Evolutionary conservation across 2,888 invertebrate species (phyloP).

Genomic region (Leptothorax acervorum): DNA sequence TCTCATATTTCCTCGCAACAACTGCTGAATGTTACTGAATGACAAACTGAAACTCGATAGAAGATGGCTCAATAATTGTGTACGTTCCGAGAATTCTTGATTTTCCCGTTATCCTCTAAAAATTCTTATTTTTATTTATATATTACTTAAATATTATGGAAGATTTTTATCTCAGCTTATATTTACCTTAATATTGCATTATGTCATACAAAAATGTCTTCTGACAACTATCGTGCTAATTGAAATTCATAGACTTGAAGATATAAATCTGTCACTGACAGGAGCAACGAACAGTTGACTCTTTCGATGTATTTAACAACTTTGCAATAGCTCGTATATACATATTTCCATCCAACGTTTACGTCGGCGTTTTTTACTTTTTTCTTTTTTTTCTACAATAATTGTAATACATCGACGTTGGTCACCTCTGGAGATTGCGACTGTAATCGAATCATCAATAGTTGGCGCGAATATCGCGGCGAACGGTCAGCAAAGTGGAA

Average conservation of each 20-base stretch:
- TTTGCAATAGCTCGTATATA: background rate
- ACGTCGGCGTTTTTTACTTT: background rate
- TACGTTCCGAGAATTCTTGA: background rate
- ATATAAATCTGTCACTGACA: background rate
- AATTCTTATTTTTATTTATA: background rate
- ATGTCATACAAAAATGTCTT: background rate
- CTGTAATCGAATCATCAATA: constrained; percentile 47
- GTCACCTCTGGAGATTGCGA: background rate
- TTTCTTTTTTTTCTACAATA: background rate
- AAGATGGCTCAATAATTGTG: background rate
- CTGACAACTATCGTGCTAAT: background rate
- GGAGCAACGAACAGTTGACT: background rate
- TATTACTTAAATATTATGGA: background rate
- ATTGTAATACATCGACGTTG: constrained; percentile 12
- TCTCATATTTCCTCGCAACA: background rate
- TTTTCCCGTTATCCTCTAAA: background rate
- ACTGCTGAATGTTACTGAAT: background rate
- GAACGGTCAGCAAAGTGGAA: constrained; percentile 45
- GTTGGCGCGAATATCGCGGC: constrained; percentile 19
- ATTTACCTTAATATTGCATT: background rate
- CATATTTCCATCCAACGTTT: background rate
- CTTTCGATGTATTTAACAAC: background rate
- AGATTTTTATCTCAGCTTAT: background rate
- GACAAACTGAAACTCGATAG: background rate
- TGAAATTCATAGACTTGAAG: background rate